Conservation (phyloP, 1,140 invertebrate species). For the Anoplolepis gracilipes region DNA sequence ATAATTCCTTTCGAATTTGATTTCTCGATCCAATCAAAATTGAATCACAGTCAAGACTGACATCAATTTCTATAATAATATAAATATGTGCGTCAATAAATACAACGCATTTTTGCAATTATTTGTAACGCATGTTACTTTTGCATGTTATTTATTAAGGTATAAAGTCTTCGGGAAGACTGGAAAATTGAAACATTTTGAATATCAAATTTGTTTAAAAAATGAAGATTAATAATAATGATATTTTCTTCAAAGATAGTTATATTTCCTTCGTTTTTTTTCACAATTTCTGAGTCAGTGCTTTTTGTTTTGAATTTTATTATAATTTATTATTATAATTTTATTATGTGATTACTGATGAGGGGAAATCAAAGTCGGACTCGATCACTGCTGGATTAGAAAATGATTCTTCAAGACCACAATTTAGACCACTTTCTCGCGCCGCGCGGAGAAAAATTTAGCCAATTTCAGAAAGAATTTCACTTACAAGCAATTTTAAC, state of each 20-base stretch:
- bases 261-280: neutral
- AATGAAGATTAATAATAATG: neutral
- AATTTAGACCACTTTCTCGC: neutral
- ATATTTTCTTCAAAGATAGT: neutral
- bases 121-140: too few relatives aligned
- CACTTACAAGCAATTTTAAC: neutral
- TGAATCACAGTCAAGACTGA: neutral
- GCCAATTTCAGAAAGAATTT: slow-evolving; percentile 15
- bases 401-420: slow-evolving; percentile 11
- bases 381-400: neutral
- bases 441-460: neutral
- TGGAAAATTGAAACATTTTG: neutral
- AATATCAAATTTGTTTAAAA: slow-evolving; percentile 7
- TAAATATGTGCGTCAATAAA: neutral
- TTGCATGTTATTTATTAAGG: neutral
- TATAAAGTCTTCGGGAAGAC: neutral
- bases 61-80: neutral
- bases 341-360: neutral
- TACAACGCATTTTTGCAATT: neutral
- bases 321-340: neutral
- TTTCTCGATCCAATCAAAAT: neutral
- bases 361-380: neutral
- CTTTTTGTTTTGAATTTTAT: neutral
- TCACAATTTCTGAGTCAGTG: neutral
- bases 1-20: neutral